Evolutionary conservation across 2,888 invertebrate genomes (phyloP).

Genomic region (Eledona agricola): DNA sequence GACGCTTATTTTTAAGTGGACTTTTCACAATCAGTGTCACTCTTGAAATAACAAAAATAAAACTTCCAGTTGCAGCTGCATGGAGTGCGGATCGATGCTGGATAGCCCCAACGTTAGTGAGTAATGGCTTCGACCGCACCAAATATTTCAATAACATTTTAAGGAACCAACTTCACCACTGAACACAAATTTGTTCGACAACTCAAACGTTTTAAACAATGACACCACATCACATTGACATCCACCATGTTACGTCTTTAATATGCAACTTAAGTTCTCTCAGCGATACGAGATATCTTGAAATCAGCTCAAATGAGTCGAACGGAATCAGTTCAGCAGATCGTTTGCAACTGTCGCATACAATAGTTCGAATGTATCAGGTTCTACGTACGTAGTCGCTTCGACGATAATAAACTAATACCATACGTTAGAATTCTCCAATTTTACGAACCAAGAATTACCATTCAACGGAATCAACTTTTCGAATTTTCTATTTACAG

Average conservation of each 20-base stretch:
- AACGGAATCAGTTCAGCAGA: constrained; percentile 1
- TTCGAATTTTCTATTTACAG: too few species aligned
- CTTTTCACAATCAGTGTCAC: constrained; percentile 32
- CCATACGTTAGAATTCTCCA: too few species aligned
- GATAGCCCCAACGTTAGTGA: constrained; percentile 1
- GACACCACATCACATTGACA: too few species aligned
- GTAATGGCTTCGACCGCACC: constrained; percentile 10
- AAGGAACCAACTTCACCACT: background rate
- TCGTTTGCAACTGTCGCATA: constrained; percentile 2
- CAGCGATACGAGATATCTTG: constrained; percentile 1
- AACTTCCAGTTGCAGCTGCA: constrained; percentile 22
- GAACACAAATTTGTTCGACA: constrained; percentile 9
- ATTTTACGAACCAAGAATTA: too few species aligned
- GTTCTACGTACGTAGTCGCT: too few species aligned
- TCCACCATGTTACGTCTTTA: too few species aligned
- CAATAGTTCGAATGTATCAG: constrained; percentile 2
- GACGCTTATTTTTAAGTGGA: constrained; percentile 10
- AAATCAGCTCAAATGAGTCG: constrained; percentile 9
- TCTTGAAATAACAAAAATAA: constrained; percentile 30
- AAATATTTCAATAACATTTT: constrained; percentile 7
- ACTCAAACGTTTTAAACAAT: too few species aligned
- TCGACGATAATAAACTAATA: too few species aligned
- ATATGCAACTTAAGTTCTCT: background rate
- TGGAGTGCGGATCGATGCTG: constrained; percentile 14
- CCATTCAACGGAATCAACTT: too few species aligned